Evolutionary conservation across 2,113 vertebrate genomes (phyloP), one percentile per base, ranked within the genome.

Genomic region (Microtus ochrogaster): DNA sequence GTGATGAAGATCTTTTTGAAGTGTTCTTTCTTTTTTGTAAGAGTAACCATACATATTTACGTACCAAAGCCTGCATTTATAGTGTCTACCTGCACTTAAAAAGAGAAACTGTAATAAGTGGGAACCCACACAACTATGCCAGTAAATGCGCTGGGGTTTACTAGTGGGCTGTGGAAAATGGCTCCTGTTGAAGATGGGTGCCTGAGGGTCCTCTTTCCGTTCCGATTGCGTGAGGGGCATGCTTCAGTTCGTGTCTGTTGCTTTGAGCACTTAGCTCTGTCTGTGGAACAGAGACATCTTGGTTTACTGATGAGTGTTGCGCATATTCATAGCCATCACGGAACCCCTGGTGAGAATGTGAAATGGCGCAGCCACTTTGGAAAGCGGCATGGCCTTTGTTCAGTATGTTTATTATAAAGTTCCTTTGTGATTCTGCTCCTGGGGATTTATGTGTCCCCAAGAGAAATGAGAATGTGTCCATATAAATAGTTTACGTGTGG

Each of bases 221-320:
- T 76, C 41, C 79, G 70, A 36, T 70, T 10, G 41, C 36, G 1
- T 26, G 22, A 36, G 83, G 21, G 3, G 9, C 17, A 14, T 3
- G 44, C 22, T 66, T 89, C 36, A 4, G n/a, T 77, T 24, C 36
- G 52, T 16, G 30, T 21, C 33, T 22, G 4, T 33, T 66, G 13
- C 49, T 94, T 96, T 47, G 70, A 87, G n/a, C 68, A 2, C 79
- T 91, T 63, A 88, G n/a, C 24, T 47, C 26, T 88, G 65, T 41
- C 70, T 81, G 2, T 49, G 61, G 63, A 66, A 52, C 58, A 39
- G 81, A 90, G 89, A 49, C 26, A 28, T 63, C 86, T 92, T 36
- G 21, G 89, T n/a, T 7, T n/a, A 6, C 30, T 41, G 55, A 30
- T 84, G 52, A 74, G 47, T 86, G 47, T 52, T 63, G 2, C 36